phyloP scores from a whole-genome alignment of 2,113 vertebrate species.

The Gymnocephalus cernua region DNA sequence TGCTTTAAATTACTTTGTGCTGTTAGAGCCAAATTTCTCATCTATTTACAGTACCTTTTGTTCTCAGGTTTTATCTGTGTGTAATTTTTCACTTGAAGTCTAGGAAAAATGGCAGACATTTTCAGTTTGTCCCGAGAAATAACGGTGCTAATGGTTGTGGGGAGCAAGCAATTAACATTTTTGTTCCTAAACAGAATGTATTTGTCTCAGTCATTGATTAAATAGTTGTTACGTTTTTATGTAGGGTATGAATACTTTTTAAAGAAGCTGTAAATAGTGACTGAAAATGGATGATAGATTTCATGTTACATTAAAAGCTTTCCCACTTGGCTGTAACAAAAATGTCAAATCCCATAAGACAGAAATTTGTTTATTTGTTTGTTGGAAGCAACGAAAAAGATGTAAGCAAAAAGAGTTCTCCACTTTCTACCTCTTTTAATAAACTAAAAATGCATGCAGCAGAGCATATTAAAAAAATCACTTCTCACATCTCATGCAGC shows the following conservation, averaged over 20 bases:
- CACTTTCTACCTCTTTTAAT: not conserved
- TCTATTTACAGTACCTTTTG: slow-evolving; percentile 2
- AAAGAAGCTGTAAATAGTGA: not conserved
- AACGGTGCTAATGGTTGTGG: not conserved
- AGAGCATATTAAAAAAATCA: not conserved
- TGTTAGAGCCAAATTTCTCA: not conserved
- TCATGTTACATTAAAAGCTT: not conserved
- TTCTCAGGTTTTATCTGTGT: slow-evolving; percentile 3
- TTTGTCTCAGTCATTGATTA: not conserved
- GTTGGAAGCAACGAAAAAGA: not conserved
- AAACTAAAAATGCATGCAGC: not conserved
- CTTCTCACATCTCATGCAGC: not conserved
- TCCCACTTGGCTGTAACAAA: not conserved
- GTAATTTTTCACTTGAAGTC: slow-evolving; percentile 9
- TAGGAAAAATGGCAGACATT: not conserved
- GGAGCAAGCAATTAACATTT: not conserved
- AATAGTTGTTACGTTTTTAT: not conserved
- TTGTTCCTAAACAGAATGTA: not conserved
- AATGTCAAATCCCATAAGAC: not conserved
- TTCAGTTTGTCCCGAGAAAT: not conserved
- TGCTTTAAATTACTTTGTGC: not conserved
- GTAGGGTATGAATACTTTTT: not conserved
- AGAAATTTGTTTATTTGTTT: not conserved
- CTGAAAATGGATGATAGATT: not conserved
- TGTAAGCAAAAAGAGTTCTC: not conserved